These are phyloP conservation scores for Petrocephalus zakoni DNA, from an alignment of 2,113 vertebrate genomes.

Conservation along the genomic window DNA sequence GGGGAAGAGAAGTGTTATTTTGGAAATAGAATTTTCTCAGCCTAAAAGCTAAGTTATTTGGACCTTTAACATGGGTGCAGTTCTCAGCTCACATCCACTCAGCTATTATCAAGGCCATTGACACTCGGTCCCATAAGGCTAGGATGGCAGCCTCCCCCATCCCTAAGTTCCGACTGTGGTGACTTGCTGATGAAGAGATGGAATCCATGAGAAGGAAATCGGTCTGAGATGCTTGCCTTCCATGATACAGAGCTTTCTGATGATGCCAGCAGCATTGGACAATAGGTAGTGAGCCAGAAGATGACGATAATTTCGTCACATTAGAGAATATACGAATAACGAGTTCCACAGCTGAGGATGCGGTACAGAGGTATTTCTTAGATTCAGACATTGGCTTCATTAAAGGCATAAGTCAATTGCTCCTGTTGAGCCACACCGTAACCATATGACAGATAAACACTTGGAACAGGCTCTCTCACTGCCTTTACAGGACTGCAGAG, in stretches of 20 bases:
- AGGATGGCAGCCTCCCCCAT: not conserved
- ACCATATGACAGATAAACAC: not conserved
- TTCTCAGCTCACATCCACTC: not conserved
- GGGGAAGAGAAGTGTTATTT: not conserved
- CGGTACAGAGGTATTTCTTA: not conserved
- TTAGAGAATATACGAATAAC: not conserved
- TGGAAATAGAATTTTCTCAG: not conserved
- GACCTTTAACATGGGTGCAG: not conserved
- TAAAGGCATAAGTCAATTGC: not conserved
- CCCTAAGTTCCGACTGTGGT: not conserved
- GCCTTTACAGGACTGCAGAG: not conserved
- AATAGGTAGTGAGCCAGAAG: too few species aligned
- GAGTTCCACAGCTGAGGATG: not conserved
- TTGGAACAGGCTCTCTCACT: not conserved
- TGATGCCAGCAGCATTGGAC: not conserved
- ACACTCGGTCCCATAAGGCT: not conserved
- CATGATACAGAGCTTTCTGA: not conserved
- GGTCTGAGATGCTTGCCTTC: not conserved
- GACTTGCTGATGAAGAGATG: not conserved
- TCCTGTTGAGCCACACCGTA: not conserved
- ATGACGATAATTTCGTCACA: not conserved
- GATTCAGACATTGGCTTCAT: not conserved
- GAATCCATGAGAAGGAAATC: not conserved
- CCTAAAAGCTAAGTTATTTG: not conserved
- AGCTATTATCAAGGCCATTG: not conserved